A percentile compares a stretch with the other conserved stretches of the same genome.
phyloP scores from a whole-genome alignment of 1,140 invertebrate genomes.

The Gryllus bimaculatus region DNA sequence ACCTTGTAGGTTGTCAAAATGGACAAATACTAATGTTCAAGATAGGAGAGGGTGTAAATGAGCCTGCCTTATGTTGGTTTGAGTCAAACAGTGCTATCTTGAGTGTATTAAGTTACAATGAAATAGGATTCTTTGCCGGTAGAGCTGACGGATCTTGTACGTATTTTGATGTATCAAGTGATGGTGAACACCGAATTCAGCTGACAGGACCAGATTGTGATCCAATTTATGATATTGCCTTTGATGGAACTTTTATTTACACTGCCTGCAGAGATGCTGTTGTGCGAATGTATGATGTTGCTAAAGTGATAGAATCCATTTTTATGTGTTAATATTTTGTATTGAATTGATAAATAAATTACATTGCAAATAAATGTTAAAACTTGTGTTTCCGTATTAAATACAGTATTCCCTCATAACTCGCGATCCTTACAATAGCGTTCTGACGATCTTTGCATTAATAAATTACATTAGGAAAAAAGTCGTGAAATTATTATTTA shows the following conservation, averaged over 20 bases:
- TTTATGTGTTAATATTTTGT: background rate
- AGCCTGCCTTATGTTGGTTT: conserved; percentile 31
- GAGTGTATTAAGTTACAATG: conserved; percentile 32
- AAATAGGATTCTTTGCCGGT: conserved; percentile 37
- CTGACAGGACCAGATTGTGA: conserved; percentile 62
- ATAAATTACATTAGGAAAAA: too few relatives aligned
- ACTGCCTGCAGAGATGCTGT: conserved; percentile 44
- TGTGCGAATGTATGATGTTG: conserved; percentile 46
- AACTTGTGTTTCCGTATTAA: too few relatives aligned
- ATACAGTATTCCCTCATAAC: too few relatives aligned
- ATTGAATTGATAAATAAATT: background rate
- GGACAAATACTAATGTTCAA: conserved; percentile 36
- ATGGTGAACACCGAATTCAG: conserved; percentile 37
- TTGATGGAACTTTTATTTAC: conserved; percentile 43
- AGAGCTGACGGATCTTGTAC: conserved; percentile 51
- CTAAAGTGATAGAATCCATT: background rate
- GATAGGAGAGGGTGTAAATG: conserved; percentile 21
- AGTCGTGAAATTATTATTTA: too few relatives aligned
- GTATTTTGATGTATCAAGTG: conserved; percentile 33
- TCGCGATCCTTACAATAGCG: too few relatives aligned
- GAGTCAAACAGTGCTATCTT: conserved; percentile 41
- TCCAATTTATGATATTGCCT: conserved; percentile 45
- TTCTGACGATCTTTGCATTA: too few relatives aligned
- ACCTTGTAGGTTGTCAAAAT: conserved; percentile 40
- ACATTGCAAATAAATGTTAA: too few relatives aligned